A percentile compares a stretch with the other conserved stretches of the same genome.
These are phyloP conservation scores for Idaea dimidiata DNA, from an alignment of 2,888 invertebrate species.

Conservation along the genomic window DNA sequence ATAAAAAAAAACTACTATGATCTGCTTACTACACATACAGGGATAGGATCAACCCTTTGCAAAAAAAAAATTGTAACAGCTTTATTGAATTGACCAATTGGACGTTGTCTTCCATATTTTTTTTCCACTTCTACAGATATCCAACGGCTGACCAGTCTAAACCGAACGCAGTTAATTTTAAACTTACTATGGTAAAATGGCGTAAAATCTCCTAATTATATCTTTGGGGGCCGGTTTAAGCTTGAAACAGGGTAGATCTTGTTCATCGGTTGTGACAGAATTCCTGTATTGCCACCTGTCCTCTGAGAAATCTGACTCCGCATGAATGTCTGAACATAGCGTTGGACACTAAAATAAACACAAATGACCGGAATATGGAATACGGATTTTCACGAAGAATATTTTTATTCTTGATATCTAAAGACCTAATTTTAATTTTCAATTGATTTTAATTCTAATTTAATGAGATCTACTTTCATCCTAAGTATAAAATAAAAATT, in stretches of 20 bases:
- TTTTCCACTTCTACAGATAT: no score
- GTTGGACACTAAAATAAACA: constrained; percentile 38
- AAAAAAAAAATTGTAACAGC: neutral
- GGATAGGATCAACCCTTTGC: no score
- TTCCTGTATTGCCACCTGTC: constrained; percentile 49
- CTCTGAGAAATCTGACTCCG: constrained; percentile 43
- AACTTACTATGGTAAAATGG: constrained; percentile 67
- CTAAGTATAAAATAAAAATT: no score
- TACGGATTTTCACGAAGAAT: no score
- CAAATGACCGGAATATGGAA: no score
- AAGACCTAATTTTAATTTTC: no score
- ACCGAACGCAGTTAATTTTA: neutral
- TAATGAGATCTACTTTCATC: no score
- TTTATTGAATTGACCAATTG: neutral
- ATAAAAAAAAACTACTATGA: no score
- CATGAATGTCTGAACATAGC: constrained; percentile 33
- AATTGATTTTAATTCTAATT: no score
- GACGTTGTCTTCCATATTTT: neutral
- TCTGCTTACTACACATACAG: no score
- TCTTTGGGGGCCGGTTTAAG: constrained; percentile 49
- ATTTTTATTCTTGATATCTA: no score
- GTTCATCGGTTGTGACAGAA: constrained; percentile 29
- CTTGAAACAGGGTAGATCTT: constrained; percentile 35
- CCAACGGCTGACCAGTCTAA: neutral
- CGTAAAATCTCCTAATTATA: constrained; percentile 59